Percentiles rank a stretch among this genome's conserved stretches.
phyloP scores from a whole-genome alignment of 2,797 vertebrate genomes.

The Cyclopterus lumpus region DNA sequence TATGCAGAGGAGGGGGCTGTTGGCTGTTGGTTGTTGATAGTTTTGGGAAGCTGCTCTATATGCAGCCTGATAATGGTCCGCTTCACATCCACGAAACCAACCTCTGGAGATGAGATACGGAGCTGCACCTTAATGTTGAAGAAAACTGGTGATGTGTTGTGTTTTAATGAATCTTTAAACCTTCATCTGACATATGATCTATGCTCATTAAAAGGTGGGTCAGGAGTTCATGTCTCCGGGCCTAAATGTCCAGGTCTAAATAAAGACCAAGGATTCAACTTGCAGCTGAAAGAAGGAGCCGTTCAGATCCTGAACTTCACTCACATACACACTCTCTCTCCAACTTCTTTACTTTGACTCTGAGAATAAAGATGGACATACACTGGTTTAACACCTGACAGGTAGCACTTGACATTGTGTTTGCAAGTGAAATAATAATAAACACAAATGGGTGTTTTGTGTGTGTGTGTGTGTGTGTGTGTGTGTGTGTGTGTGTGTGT shows the following conservation, averaged over 20 bases:
- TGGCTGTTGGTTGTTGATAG: too few species aligned
- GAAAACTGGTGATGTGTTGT: not conserved
- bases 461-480: not conserved
- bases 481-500: not conserved
- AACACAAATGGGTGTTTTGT: not conserved
- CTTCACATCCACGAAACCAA: conserved; percentile 19
- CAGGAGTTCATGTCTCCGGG: conserved; percentile 78
- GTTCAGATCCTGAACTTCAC: conserved; percentile 29
- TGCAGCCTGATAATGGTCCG: conserved; percentile 60
- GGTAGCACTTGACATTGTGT: not conserved
- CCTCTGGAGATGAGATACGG: not conserved
- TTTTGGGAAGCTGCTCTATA: too few species aligned
- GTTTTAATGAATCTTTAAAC: conserved; percentile 35
- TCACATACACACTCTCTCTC: conserved; percentile 4
- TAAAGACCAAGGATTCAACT: conserved; percentile 76
- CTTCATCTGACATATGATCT: conserved; percentile 73
- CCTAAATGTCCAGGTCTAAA: conserved; percentile 80
- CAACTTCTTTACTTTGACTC: conserved; percentile 7
- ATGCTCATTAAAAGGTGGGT: conserved; percentile 80
- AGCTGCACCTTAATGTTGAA: conserved; percentile 4
- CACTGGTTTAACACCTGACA: conserved; percentile 18
- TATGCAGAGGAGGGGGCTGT: conserved; percentile 3
- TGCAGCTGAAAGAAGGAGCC: conserved; percentile 49
- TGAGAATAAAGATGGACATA: not conserved
- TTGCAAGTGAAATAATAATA: not conserved